Conservation (phyloP, 2,113 vertebrate genomes). For the Hyperopisus bebe region DNA sequence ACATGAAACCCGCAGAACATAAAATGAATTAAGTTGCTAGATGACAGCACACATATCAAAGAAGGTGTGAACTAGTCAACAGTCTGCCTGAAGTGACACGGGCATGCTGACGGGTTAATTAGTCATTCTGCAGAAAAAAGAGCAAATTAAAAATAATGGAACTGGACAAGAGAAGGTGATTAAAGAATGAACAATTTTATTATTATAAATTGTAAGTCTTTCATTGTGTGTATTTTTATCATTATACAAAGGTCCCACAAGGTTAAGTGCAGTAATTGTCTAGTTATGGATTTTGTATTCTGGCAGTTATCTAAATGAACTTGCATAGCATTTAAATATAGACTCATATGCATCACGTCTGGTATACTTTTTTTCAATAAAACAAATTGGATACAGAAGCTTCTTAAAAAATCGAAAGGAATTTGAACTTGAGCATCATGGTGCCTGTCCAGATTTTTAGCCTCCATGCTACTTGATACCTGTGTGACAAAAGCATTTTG, state of each 20-base stretch:
- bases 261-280: conserved; percentile 3
- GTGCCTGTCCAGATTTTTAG: not conserved
- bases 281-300: conserved; percentile 1
- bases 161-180: not conserved
- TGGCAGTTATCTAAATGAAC: not conserved
- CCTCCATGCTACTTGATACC: not conserved
- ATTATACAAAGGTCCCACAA: not conserved
- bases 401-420: not conserved
- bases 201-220: not conserved
- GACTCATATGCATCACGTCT: not conserved
- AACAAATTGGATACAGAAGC: not conserved
- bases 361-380: not conserved
- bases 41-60: not conserved
- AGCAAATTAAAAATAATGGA: not conserved
- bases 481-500: conserved; percentile 1
- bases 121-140: not conserved
- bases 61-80: not conserved
- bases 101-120: not conserved
- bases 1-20: not conserved
- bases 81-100: not conserved
- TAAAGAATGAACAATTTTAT: not conserved
- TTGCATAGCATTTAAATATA: not conserved
- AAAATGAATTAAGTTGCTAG: not conserved
- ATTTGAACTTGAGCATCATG: not conserved
- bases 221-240: not conserved